These are phyloP conservation scores for Monopterus albus DNA, from an alignment of 2,113 vertebrate genomes.

Conservation along the genomic window DNA sequence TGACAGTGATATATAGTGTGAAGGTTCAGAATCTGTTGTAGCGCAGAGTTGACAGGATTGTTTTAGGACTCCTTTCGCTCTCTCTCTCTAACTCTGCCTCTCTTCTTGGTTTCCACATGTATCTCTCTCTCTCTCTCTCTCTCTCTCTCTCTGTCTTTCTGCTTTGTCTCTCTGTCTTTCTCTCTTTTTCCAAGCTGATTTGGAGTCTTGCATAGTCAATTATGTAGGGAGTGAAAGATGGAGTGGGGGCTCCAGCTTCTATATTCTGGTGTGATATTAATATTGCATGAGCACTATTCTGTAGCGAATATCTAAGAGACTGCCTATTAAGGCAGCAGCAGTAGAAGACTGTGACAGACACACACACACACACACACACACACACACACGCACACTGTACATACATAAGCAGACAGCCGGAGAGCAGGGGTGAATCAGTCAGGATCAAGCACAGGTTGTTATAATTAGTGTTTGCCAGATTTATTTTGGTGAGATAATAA, in stretches of 20 bases:
- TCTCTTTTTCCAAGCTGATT: slow-evolving; percentile 76
- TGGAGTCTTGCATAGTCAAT: slow-evolving; percentile 85
- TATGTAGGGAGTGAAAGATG: slow-evolving; percentile 81
- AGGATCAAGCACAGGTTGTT: slow-evolving; percentile 65
- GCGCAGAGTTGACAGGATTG: slow-evolving; percentile 66
- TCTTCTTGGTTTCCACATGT: slow-evolving; percentile 17
- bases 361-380: slow-evolving; percentile 17
- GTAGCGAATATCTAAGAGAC: slow-evolving; percentile 84
- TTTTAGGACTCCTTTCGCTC: slow-evolving; percentile 60
- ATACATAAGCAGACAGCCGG: slow-evolving; percentile 28
- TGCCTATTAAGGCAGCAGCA: slow-evolving; percentile 80
- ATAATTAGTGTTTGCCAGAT: slow-evolving; percentile 78
- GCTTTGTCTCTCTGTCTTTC: slow-evolving; percentile 42
- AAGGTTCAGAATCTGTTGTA: slow-evolving; percentile 64
- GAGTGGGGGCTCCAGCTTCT: slow-evolving; percentile 80
- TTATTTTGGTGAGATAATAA: slow-evolving; percentile 72
- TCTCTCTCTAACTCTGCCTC: slow-evolving; percentile 6
- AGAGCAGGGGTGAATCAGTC: slow-evolving; percentile 64
- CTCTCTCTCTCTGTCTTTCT: slow-evolving; percentile 20
- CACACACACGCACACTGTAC: slow-evolving; percentile 12
- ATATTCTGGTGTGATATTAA: slow-evolving; percentile 86
- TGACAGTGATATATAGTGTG: slow-evolving; percentile 63
- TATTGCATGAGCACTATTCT: slow-evolving; percentile 86
- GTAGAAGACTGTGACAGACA: slow-evolving; percentile 69
- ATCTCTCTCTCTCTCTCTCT: slow-evolving; percentile 16